phyloP scores from a whole-genome alignment of 1,140 invertebrate species.

The Bradysia coprophila region DNA sequence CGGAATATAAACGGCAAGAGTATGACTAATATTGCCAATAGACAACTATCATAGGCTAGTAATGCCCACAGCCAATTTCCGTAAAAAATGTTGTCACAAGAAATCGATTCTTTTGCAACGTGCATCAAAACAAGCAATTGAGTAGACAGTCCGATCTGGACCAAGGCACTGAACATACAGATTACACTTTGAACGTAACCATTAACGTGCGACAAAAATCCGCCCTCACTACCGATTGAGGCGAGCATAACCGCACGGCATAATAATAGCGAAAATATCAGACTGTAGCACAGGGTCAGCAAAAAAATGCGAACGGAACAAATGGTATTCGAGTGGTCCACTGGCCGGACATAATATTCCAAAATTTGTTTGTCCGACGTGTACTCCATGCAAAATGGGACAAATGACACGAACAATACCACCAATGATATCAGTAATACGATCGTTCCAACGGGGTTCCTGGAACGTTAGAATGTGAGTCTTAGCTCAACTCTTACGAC shows the following conservation, averaged over 20 bases:
- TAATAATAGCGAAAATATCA: conserved; percentile 32
- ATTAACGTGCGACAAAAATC: conserved; percentile 38
- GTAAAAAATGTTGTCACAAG: conserved; percentile 24
- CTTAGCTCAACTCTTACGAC: no score
- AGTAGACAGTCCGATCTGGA: conserved; percentile 29
- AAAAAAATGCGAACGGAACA: conserved; percentile 21
- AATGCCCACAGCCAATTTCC: conserved; percentile 24
- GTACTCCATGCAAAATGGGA: conserved; percentile 32
- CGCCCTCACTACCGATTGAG: conserved; percentile 32
- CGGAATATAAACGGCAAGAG: conserved; percentile 32
- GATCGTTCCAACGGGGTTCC: conserved; percentile 26
- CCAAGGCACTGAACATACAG: conserved; percentile 32
- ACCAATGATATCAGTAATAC: conserved; percentile 26
- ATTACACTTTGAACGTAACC: conserved; percentile 34
- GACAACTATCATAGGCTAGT: conserved; percentile 30
- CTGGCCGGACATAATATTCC: conserved; percentile 19
- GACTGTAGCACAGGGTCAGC: conserved; percentile 30
- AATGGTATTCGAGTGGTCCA: conserved; percentile 15
- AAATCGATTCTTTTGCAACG: conserved; percentile 17
- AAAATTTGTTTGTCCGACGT: conserved; percentile 19
- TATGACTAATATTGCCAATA: conserved; percentile 29
- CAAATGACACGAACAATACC: conserved; percentile 29
- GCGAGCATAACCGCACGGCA: conserved; percentile 33
- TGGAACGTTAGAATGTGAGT: no score
- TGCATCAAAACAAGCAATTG: conserved; percentile 24